These are phyloP conservation scores for Tetramorium bicarinatum DNA, from an alignment of 2,888 invertebrate species.

Conservation along the genomic window DNA sequence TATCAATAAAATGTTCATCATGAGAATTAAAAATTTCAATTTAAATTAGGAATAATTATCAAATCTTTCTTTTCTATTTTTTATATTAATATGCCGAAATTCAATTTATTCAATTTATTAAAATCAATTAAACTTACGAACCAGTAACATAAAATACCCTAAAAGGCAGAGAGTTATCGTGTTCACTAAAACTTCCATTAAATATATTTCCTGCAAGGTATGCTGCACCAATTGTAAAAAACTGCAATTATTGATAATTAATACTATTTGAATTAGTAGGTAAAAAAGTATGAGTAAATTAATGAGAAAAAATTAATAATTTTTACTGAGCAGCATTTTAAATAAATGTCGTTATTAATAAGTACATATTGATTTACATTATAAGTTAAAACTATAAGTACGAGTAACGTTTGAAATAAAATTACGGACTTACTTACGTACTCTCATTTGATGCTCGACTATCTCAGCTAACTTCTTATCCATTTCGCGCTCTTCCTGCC, in stretches of 20 bases:
- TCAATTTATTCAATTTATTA: neutral
- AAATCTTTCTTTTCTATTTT: neutral
- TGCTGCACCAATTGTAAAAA: constrained; percentile 28
- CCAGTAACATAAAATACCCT: constrained; percentile 31
- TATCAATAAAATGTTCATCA: neutral
- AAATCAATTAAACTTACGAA: constrained; percentile 21
- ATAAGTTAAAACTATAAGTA: too few relatives aligned
- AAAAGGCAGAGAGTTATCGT: constrained; percentile 21
- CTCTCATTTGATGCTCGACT: constrained; percentile 70
- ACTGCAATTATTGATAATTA: constrained; percentile 22
- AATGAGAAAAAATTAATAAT: too few relatives aligned
- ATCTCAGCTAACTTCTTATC: constrained; percentile 63
- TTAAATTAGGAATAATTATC: neutral
- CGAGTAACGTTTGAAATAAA: too few relatives aligned
- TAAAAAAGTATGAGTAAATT: neutral
- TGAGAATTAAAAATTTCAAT: neutral
- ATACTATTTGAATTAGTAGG: neutral
- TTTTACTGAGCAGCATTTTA: too few relatives aligned
- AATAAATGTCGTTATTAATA: too few relatives aligned
- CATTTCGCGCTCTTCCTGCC: constrained; percentile 24
- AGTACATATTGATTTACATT: too few relatives aligned
- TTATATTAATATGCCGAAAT: neutral
- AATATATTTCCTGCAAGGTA: constrained; percentile 33
- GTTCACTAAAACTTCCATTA: constrained; percentile 33
- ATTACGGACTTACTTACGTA: constrained; percentile 64